Conservation (phyloP, 1,140 invertebrate genomes). For the Saxidomus purpurata region DNA sequence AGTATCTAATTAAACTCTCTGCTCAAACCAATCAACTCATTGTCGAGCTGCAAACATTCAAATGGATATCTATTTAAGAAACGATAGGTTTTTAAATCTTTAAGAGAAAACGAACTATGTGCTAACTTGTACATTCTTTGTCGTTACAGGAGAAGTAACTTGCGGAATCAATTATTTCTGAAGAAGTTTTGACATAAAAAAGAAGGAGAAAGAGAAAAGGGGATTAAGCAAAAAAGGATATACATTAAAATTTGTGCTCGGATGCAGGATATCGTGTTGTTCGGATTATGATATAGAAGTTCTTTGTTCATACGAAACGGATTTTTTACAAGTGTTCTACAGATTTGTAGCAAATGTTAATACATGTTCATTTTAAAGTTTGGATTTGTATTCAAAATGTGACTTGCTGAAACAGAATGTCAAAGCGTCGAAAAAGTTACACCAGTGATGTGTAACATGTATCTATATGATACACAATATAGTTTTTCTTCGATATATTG, state of each 20-base stretch:
- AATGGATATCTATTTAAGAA: neutral
- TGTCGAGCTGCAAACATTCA: neutral
- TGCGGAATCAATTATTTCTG: neutral
- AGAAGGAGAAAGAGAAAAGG: neutral
- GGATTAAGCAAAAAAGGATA: conserved; percentile 21
- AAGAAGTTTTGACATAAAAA: neutral
- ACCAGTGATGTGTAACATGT: neutral
- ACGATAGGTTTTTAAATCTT: neutral
- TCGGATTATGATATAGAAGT: neutral
- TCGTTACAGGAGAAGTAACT: neutral
- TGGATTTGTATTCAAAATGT: conserved; percentile 24
- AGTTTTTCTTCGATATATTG: neutral
- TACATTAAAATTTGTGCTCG: neutral
- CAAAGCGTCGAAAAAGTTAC: conserved; percentile 13
- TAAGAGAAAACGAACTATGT: neutral
- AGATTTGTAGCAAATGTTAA: neutral
- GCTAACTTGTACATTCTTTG: conserved; percentile 4
- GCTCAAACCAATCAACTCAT: conserved; percentile 42
- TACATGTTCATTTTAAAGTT: too few relatives aligned
- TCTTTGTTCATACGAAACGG: neutral
- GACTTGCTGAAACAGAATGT: conserved; percentile 10
- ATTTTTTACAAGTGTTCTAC: neutral
- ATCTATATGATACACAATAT: neutral
- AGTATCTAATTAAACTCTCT: conserved; percentile 24
- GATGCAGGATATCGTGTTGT: neutral